Evolutionary conservation across 2,113 vertebrate species (phyloP), one percentile per base, ranked within the genome.

Genomic region (Ptilorrhoa leucosticta): DNA sequence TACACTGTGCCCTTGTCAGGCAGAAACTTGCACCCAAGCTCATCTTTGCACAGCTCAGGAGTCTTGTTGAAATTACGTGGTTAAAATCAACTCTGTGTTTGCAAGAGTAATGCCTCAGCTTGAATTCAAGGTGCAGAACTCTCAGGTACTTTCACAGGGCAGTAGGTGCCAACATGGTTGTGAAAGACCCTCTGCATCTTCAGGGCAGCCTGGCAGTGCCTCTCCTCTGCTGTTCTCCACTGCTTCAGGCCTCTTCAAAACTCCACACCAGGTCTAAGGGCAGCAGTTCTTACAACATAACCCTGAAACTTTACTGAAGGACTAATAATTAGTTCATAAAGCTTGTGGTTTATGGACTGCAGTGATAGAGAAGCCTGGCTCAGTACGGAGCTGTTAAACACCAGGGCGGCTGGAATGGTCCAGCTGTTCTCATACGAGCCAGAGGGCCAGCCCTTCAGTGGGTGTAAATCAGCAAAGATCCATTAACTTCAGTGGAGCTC

Each of bases 381-480:
- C 8, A 89, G 72, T 2, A 37, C 0, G 5, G 19, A 42, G 87
- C 79, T 93, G 79, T 93, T 95, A 92, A 96, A 93, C 66, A 65
- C 13, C 5, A 20, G 73, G 78, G 10, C 54, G 73, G 87, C 90
- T 83, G 91, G 60, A 88, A 47, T 0, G 1, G 35, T 20, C 77
- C 0, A 0, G 87, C 61, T 39, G 39, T 27, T 95, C 80, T 85
- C 76, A 28, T n/a, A 53, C 0, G 2, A 42, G 89, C 2, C 8
- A 54, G 76, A 47, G 47, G 85, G 71, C 63, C 87, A 83, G 53
- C 65, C 48, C 79, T 44, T 63, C 64, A 2, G 16, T 20, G 48
- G 93, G 96, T 86, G 93, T 87, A 97, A 96, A 93, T 69, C 94
- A 79, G 85, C 64, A 81, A 50, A 83, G 93, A 35, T 87, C 94